Evolutionary conservation across 2,797 vertebrate species (phyloP), one percentile per base, ranked within the genome.

Genomic region (Gallirallus australis): DNA sequence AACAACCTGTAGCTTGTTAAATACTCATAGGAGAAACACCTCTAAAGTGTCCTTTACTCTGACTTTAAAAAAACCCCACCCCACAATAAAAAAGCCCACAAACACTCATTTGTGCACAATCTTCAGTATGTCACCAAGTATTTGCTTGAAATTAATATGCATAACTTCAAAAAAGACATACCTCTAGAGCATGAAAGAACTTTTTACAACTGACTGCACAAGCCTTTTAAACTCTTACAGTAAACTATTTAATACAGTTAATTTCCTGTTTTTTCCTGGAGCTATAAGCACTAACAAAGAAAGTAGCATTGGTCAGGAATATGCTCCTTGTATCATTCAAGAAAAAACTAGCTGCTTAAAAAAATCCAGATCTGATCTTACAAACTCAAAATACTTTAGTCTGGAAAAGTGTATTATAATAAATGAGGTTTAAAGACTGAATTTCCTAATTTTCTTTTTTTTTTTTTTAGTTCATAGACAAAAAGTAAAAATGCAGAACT

Each of bases 241-340:
- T 93, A 93, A 86, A 82, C 50, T 75, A 69, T 66, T 78, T 82
- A 79, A 83, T 27, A 64, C 24, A 84, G 82, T 57, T 94, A 66
- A 73, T 69, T 85, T 91, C 79, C 66, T 90, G 42, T 77, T 88
- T 65, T 87, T 86, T 93, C 82, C 73, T 82, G 27, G 33, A 90
- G 66, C 47, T 93, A 86, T 45, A 14, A 90, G 30, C 18, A 50
- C 27, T 91, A 89, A 87, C 27, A 94, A 82, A 90, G 83, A 42
- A 80, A 53, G 45, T 12, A 50, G 37, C 50, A 72, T 78, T 45
- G 30, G 4, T 56, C 39, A 93, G n/a, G 8, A 69, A 57, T 21
- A 85, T 0, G 1, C 0, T 63, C 20, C 19, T 77, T 56, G 4
- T 2, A 37, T 24, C 7, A 68, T 70, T 73, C 45, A 88, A 40